A percentile compares a stretch with the other conserved stretches of the same genome.
These are phyloP conservation scores for Scomberomorus guttatus DNA, from an alignment of 2,797 vertebrate species.

Conservation along the genomic window DNA sequence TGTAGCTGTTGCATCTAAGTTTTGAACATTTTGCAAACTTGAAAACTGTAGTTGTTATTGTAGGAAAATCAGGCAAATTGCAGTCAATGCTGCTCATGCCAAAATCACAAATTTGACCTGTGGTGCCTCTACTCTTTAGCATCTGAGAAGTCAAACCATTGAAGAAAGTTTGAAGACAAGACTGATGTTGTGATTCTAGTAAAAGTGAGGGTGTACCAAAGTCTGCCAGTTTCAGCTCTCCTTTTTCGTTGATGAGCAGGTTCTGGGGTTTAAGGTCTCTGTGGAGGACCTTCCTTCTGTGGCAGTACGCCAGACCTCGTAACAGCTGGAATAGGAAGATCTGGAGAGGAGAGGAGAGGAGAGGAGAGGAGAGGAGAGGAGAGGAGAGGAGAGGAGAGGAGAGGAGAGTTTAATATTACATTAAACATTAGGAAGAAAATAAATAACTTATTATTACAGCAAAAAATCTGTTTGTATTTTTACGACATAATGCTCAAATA, in stretches of 20 bases:
- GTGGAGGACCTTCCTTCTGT: slow-evolving; percentile 87
- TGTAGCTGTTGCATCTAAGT: background rate
- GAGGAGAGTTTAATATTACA: background rate
- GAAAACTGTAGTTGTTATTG: background rate
- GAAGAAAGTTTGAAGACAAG: background rate
- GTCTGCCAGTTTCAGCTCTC: slow-evolving; percentile 89
- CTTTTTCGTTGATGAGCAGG: slow-evolving; percentile 87
- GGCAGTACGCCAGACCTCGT: slow-evolving; percentile 87
- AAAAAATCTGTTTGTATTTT: background rate
- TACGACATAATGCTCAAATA: background rate
- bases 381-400: too few relatives aligned
- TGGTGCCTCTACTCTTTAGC: background rate
- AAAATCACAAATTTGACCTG: background rate
- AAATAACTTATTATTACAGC: background rate
- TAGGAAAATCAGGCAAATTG: background rate
- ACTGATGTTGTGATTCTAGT: background rate
- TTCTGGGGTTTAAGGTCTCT: slow-evolving; percentile 90
- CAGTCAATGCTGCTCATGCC: background rate
- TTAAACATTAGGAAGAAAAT: background rate
- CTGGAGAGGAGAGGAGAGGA: slow-evolving; percentile 55
- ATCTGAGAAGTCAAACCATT: background rate
- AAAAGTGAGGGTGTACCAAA: slow-evolving; percentile 76
- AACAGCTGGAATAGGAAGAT: slow-evolving; percentile 89
- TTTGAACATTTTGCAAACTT: background rate
- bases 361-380: background rate